These are phyloP conservation scores for Pocillopora grandis DNA, from an alignment of 92 coral and sea anemone species.

Conservation along the genomic window DNA sequence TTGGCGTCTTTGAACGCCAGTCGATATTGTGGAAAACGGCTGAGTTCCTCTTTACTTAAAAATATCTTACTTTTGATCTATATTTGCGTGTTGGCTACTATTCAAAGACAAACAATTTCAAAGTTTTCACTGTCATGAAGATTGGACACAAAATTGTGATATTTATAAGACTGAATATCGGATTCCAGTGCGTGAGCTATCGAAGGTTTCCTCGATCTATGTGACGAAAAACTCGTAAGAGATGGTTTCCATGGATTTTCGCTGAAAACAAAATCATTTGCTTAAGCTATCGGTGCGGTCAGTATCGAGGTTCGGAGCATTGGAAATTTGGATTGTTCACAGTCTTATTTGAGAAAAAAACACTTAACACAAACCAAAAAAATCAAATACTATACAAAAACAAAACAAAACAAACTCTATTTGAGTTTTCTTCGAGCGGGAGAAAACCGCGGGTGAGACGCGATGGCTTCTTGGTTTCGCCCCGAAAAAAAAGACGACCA, in stretches of 20 bases:
- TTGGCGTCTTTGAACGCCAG: too few species aligned
- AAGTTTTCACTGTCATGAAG: too few species aligned
- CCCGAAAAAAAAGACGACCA: not conserved
- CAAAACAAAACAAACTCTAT: not conserved
- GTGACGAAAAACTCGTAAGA: slow-evolving; percentile 19
- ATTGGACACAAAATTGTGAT: too few species aligned
- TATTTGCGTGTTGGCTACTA: too few species aligned
- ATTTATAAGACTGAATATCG: too few species aligned
- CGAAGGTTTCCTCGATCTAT: not conserved
- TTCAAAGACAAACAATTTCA: too few species aligned
- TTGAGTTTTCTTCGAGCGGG: not conserved
- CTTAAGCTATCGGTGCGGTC: slow-evolving; percentile 29
- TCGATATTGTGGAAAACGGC: too few species aligned
- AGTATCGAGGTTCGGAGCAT: slow-evolving; percentile 2
- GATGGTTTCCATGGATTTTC: slow-evolving; percentile 21
- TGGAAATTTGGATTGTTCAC: not conserved
- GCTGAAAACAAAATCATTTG: slow-evolving; percentile 17
- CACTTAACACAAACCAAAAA: not conserved
- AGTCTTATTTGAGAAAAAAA: not conserved
- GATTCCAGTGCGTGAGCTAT: slow-evolving; percentile 15
- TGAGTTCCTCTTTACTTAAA: too few species aligned
- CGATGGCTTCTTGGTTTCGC: slow-evolving; percentile 3
- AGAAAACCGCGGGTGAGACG: not conserved
- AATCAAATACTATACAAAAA: not conserved
- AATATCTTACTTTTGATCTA: too few species aligned